Evolutionary conservation across 1,140 invertebrate genomes (phyloP).

Genomic region (Pentalonia nigronervosa): DNA sequence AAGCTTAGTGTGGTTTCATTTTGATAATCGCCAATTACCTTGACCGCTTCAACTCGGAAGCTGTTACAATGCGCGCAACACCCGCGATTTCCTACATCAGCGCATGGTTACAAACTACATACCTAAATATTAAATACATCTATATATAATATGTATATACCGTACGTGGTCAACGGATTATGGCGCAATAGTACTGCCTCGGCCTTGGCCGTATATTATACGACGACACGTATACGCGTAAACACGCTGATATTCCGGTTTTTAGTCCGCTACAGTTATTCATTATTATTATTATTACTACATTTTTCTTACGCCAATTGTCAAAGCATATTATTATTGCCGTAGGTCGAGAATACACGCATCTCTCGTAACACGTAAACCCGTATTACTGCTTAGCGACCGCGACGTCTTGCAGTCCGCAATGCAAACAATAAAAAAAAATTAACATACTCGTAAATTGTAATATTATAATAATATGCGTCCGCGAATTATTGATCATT

Average conservation of each 20-base stretch:
- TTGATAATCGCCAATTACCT: not conserved
- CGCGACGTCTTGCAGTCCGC: not conserved
- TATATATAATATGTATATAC: not conserved
- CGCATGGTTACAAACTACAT: not conserved
- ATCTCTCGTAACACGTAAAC: not conserved
- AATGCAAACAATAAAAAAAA: slow-evolving; percentile 1
- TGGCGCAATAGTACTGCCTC: not conserved
- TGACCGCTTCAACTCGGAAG: not conserved
- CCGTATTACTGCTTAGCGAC: not conserved
- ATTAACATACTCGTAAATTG: not conserved
- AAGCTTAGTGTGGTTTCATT: not conserved
- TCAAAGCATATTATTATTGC: slow-evolving; percentile 15
- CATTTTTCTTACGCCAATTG: slow-evolving; percentile 29
- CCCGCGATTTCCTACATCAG: not conserved
- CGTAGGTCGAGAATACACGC: slow-evolving; percentile 34
- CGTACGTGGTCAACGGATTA: not conserved
- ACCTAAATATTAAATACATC: not conserved
- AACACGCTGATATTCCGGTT: not conserved
- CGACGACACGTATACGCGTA: not conserved
- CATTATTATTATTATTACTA: not conserved
- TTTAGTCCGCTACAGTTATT: not conserved
- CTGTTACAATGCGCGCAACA: not conserved
- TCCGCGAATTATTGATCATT: not conserved
- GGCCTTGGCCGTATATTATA: slow-evolving; percentile 4
- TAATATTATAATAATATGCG: not conserved